Base-by-base conservation (phyloP, 2,113 vertebrate species). In the Anguilla rostrata region DNA sequence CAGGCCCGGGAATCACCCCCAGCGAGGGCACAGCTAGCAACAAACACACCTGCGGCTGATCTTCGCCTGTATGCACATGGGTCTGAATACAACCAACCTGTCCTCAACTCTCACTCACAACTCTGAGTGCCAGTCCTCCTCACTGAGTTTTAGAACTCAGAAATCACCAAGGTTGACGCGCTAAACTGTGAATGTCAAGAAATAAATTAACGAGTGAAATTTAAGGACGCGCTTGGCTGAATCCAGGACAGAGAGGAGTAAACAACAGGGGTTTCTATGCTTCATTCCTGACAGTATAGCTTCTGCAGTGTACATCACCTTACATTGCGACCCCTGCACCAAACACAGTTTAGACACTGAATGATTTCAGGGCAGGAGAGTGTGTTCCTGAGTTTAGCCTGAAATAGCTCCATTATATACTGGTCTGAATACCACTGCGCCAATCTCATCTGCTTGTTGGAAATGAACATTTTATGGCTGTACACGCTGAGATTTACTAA, bases 391-490 rank as follows among this genome's bases (percentile, higher is more conserved):
- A 26, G 43, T 2, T 85, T 57, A 26, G 34, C 39, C 41, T 66
- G 60, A 80, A 86, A 81, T 14, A 4, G 39, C 71, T 87, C 80
- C 29, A 60, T 84, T 40, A 60, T 29, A 83, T 2, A 43, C 41
- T n/a, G n/a, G 29, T 66, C 22, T 66, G 20, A 66, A 66, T 26
- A 66, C 49, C 49, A 29, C 81, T 39, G 39, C 78, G 81, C 39
- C n/a, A 87, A 57, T 79, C 78, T 60, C 12, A 86, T 56, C 34
- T 82, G 14, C 40, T 56, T 12, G 71, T 56, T 63, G 26, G 80
- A 57, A 83, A 57, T 53, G 39, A 83, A 56, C n/a, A 83, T 84
- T 86, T 86, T 86, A 83, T 39, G 81, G 22, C 41, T 16, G 60
- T 43, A 56, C 56, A 71, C 20, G 40, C 79, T 71, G 63, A 78